Evolutionary conservation across 1,140 invertebrate genomes (phyloP).

Genomic region (Drosophila bifasciata): DNA sequence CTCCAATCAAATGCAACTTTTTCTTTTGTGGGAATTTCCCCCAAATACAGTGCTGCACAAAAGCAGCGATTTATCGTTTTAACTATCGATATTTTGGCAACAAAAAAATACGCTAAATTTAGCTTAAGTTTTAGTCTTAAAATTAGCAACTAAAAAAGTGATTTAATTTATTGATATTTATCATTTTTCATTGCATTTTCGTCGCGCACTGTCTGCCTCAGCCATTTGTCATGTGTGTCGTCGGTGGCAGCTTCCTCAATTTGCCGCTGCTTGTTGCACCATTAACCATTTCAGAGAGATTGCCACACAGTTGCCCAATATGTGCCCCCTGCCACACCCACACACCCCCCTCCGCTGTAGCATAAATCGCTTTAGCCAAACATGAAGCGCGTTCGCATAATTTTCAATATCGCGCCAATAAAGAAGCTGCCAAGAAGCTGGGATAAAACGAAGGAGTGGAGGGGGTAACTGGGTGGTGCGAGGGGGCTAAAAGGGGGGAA

Average conservation of each 20-base stretch:
- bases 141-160: too few species aligned
- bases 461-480: too few species aligned
- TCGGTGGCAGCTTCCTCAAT: background rate
- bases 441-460: background rate
- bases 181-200: too few species aligned
- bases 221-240: background rate
- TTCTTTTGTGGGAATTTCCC: too few species aligned
- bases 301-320: background rate
- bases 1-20: too few species aligned
- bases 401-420: conserved; percentile 79
- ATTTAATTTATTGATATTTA: too few species aligned
- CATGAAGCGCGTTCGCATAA: conserved; percentile 68
- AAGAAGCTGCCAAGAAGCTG: conserved; percentile 49
- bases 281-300: background rate
- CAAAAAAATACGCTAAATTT: too few species aligned
- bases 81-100: too few species aligned
- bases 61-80: too few species aligned
- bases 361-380: conserved; percentile 71
- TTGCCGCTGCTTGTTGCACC: conserved; percentile 17
- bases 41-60: too few species aligned
- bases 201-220: background rate
- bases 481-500: conserved; percentile 3
- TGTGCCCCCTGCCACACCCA: background rate
- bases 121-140: too few species aligned
- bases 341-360: conserved; percentile 6